These are phyloP conservation scores for Podiceps cristatus DNA, from an alignment of 2,113 vertebrate genomes.

Conservation along the genomic window DNA sequence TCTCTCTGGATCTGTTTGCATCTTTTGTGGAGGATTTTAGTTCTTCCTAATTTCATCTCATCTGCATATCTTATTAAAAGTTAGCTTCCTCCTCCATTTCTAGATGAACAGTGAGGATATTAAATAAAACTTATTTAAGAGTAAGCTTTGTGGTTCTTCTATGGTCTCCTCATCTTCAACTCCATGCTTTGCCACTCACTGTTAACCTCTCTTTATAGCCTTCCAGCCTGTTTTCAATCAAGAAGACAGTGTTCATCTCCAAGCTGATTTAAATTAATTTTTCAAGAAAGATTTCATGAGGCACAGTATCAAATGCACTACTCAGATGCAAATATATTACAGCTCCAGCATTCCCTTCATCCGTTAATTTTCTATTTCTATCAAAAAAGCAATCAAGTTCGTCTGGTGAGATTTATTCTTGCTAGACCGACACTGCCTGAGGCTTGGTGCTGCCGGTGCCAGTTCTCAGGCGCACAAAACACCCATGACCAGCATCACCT, in stretches of 20 bases:
- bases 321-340: slow-evolving; percentile 48
- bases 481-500: not conserved
- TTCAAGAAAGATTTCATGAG: slow-evolving; percentile 57
- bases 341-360: slow-evolving; percentile 38
- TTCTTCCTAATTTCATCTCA: not conserved
- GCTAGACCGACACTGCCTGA: accelerated
- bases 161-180: not conserved
- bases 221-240: slow-evolving; percentile 46
- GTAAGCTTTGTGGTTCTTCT: not conserved
- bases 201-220: not conserved
- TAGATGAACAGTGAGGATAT: not conserved
- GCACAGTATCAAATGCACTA: slow-evolving; percentile 35
- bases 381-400: slow-evolving; percentile 62
- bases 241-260: slow-evolving; percentile 1
- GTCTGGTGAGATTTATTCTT: slow-evolving; percentile 51
- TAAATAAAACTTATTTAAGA: not conserved
- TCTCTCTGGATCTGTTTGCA: not conserved
- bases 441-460: not conserved
- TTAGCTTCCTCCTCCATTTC: not conserved
- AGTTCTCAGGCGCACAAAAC: not conserved
- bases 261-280: slow-evolving; percentile 58
- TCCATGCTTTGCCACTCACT: not conserved
- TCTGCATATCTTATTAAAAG: not conserved
- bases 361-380: slow-evolving; percentile 46
- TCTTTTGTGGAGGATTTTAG: not conserved